phyloP scores from a whole-genome alignment of 2,888 invertebrate species.

The Chrysomela aeneicollis region DNA sequence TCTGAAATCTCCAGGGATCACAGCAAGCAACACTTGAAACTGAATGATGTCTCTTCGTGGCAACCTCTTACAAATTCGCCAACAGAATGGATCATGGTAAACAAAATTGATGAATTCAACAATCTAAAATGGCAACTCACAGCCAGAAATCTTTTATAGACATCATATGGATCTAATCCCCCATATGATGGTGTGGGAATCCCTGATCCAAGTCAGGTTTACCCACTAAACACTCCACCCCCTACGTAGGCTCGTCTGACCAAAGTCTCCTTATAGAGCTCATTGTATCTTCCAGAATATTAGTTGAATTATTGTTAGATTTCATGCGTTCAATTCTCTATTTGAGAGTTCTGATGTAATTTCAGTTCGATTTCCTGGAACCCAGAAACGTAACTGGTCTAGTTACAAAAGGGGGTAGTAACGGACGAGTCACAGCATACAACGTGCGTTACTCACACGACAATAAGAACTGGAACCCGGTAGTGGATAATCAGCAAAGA shows the following conservation, averaged over 20 bases:
- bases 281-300: no score
- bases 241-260: no score
- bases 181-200: no score
- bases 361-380: conserved; percentile 78
- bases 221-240: no score
- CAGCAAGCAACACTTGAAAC: conserved; percentile 60
- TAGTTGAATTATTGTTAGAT: background rate
- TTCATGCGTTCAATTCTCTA: background rate
- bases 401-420: conserved; percentile 74
- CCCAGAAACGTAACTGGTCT: conserved; percentile 81
- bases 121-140: no score
- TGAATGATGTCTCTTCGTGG: conserved; percentile 69
- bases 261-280: no score
- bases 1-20: conserved; percentile 62
- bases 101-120: conserved; percentile 14
- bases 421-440: conserved; percentile 80
- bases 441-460: conserved; percentile 78
- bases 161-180: no score
- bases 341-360: no score
- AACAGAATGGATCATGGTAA: conserved; percentile 74
- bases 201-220: no score
- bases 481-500: conserved; percentile 66
- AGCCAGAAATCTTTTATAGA: no score
- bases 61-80: conserved; percentile 72
- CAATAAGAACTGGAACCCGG: conserved; percentile 74